phyloP scores from a whole-genome alignment of 2,888 invertebrate species.

The Ormyrus thymus region DNA sequence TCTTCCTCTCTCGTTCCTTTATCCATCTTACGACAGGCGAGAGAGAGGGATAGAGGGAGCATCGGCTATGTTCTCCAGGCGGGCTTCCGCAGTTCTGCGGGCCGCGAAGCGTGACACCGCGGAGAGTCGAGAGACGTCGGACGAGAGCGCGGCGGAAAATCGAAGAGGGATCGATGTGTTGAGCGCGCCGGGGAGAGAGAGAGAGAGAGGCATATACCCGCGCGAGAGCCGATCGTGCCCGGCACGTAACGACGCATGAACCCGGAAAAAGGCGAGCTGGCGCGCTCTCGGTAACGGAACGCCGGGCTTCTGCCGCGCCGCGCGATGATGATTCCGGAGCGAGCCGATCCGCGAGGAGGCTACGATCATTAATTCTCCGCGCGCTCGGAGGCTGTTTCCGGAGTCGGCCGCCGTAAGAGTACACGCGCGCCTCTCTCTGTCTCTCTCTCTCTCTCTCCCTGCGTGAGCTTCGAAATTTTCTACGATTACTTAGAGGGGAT shows the following conservation, averaged over 20 bases:
- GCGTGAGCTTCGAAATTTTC: constrained; percentile 29
- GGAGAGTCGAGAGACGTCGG: constrained; percentile 56
- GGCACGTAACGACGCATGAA: constrained; percentile 63
- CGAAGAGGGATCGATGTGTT: constrained; percentile 45
- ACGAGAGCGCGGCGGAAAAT: constrained; percentile 42
- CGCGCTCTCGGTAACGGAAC: constrained; percentile 63
- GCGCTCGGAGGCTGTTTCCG: constrained; percentile 44
- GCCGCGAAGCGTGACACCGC: constrained; percentile 63
- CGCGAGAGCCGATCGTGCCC: constrained; percentile 45
- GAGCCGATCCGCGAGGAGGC: constrained; percentile 53
- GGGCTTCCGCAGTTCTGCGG: constrained; percentile 65
- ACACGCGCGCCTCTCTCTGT: constrained; percentile 24
- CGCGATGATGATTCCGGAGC: constrained; percentile 61
- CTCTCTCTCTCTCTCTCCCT: constrained; percentile 33
- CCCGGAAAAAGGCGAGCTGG: constrained; percentile 63
- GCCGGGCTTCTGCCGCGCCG: constrained; percentile 37
- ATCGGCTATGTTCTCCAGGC: neutral
- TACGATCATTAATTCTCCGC: constrained; percentile 66
- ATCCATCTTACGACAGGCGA: too few species aligned
- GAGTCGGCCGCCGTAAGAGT: neutral
- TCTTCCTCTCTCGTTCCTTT: neutral
- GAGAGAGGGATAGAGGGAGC: constrained; percentile 1
- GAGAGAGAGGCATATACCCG: neutral
- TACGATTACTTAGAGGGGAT: constrained; percentile 16
- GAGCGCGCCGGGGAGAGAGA: neutral